Percentiles rank a stretch among this genome's conserved stretches.
These are phyloP conservation scores for Silurus meridionalis DNA, from an alignment of 2,113 vertebrate genomes.

Conservation along the genomic window DNA sequence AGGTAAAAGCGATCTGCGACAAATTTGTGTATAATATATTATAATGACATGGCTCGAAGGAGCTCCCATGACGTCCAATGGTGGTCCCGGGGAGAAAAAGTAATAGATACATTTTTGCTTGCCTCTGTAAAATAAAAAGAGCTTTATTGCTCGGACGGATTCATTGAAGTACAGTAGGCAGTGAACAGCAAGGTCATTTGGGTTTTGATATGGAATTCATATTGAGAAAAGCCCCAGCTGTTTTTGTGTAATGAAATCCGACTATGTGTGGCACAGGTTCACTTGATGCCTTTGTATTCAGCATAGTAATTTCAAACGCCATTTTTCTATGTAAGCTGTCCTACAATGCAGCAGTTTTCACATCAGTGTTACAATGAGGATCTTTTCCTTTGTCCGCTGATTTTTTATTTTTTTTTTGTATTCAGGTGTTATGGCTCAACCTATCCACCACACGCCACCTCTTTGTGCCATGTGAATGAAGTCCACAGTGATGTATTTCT, in stretches of 20 bases:
- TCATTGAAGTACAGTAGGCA: slow-evolving; percentile 33
- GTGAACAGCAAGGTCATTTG: slow-evolving; percentile 39
- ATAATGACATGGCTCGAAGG: slow-evolving; percentile 54
- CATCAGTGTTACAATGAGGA: background rate
- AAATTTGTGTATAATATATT: slow-evolving; percentile 61
- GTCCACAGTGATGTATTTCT: slow-evolving; percentile 37
- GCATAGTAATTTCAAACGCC: background rate
- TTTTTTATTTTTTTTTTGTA: background rate
- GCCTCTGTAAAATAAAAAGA: slow-evolving; percentile 46
- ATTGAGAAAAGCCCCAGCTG: slow-evolving; percentile 1
- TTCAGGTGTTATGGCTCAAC: slow-evolving; percentile 17
- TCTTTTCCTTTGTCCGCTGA: background rate
- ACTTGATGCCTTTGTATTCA: background rate
- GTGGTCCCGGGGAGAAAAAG: slow-evolving; percentile 39
- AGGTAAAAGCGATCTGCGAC: slow-evolving; percentile 53
- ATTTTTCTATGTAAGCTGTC: background rate
- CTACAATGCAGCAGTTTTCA: background rate
- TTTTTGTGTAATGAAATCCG: background rate
- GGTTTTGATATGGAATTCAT: slow-evolving; percentile 2
- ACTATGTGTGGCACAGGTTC: background rate
- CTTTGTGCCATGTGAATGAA: slow-evolving; percentile 37
- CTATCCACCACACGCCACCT: slow-evolving; percentile 17
- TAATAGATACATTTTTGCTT: slow-evolving; percentile 43
- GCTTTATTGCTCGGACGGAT: slow-evolving; percentile 27
- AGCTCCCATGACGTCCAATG: slow-evolving; percentile 42